A percentile compares a stretch with the other conserved stretches of the same genome.
Evolutionary conservation across 2,888 invertebrate species (phyloP).

Genomic region (Aporophyla lueneburgensis): DNA sequence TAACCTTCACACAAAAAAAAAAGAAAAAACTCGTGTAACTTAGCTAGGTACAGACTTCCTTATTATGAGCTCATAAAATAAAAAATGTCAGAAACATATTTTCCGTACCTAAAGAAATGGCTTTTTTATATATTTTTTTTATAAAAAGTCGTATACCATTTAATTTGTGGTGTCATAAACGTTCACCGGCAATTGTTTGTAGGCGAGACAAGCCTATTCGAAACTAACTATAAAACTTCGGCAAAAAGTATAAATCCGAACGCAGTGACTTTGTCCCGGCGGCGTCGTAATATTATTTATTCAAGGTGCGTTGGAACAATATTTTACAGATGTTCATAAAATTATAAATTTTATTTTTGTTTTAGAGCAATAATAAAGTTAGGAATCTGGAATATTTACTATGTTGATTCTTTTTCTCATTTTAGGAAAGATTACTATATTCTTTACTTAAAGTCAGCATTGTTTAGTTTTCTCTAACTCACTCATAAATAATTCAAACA

Average conservation of each 20-base stretch:
- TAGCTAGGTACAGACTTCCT: constrained; percentile 53
- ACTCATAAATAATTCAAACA: background rate
- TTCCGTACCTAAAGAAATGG: constrained; percentile 49
- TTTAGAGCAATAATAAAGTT: background rate
- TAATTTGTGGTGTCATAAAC: constrained; percentile 70
- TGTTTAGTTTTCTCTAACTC: background rate
- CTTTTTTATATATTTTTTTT: constrained; percentile 38
- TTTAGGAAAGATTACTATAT: too few species aligned
- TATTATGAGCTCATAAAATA: constrained; percentile 51
- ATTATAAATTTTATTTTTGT: constrained; percentile 11
- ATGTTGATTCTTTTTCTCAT: too few species aligned
- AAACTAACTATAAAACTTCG: constrained; percentile 76
- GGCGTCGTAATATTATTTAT: constrained; percentile 32
- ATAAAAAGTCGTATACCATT: constrained; percentile 48
- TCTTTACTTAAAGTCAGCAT: too few species aligned
- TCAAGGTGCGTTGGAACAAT: constrained; percentile 24
- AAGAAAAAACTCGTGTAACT: constrained; percentile 9
- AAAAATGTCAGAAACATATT: constrained; percentile 50
- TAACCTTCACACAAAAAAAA: constrained; percentile 20
- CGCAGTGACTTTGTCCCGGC: constrained; percentile 72
- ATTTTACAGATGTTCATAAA: constrained; percentile 22
- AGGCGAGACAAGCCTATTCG: constrained; percentile 68
- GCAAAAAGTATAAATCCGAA: constrained; percentile 64
- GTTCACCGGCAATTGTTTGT: constrained; percentile 66
- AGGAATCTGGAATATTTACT: background rate